Percentiles rank a stretch among this genome's conserved stretches.
Conservation (phyloP, 1,140 invertebrate genomes). For the Lepidurus couesii region DNA sequence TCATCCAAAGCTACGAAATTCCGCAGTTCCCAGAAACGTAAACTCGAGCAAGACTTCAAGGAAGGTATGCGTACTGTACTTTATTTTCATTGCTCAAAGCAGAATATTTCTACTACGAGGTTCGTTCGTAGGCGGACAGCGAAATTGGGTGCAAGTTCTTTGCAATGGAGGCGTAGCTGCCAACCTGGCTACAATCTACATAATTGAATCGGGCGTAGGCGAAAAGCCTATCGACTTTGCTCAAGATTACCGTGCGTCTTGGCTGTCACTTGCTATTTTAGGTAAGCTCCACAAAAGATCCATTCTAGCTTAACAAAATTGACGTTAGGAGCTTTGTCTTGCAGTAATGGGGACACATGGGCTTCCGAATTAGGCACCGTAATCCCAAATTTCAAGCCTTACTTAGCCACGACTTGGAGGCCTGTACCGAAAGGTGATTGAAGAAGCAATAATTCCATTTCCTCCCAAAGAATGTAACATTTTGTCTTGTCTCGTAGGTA, state of each 20-base stretch:
- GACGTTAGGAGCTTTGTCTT: conserved; percentile 61
- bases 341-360: conserved; percentile 86
- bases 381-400: conserved; percentile 58
- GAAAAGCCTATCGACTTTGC: conserved; percentile 74
- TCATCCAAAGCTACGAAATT: conserved; percentile 79
- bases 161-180: conserved; percentile 83
- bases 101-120: conserved; percentile 24
- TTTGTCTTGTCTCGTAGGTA: conserved; percentile 51
- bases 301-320: not conserved
- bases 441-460: not conserved
- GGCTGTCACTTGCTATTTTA: conserved; percentile 70
- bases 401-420: conserved; percentile 67
- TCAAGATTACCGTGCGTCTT: conserved; percentile 68
- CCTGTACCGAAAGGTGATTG: conserved; percentile 65
- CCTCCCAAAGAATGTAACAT: not conserved
- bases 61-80: conserved; percentile 54
- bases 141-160: conserved; percentile 85
- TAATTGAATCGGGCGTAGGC: conserved; percentile 70
- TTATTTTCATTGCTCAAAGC: conserved; percentile 23
- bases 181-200: conserved; percentile 68
- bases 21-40: conserved; percentile 59
- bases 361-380: conserved; percentile 83
- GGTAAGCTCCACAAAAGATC: conserved; percentile 47
- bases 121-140: conserved; percentile 58
- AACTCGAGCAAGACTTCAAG: conserved; percentile 71